phyloP scores from a whole-genome alignment of 2,113 vertebrate genomes.

The Alces alces region DNA sequence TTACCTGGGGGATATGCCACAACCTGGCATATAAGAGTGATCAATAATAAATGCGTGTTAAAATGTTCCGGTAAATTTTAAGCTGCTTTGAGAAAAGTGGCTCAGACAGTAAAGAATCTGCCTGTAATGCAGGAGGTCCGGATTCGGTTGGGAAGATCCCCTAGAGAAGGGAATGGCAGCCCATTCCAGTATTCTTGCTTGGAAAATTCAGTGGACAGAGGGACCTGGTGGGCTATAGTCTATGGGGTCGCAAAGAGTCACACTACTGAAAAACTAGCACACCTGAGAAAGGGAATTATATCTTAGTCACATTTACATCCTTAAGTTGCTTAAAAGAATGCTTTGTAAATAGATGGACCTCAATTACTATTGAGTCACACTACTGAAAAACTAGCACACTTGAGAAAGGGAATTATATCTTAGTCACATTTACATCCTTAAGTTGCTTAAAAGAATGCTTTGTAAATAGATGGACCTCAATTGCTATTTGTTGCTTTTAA shows the following conservation, averaged over 20 bases:
- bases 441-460: slow-evolving; percentile 6
- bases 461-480: background rate
- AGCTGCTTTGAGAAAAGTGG: background rate
- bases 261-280: background rate
- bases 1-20: background rate
- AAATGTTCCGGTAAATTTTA: background rate
- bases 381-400: background rate
- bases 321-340: background rate
- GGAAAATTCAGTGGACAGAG: background rate
- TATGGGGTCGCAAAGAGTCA: background rate
- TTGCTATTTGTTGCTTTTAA: background rate
- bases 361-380: background rate
- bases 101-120: background rate
- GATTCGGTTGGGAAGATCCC: background rate
- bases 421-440: background rate
- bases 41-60: slow-evolving; percentile 15
- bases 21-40: background rate
- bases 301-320: background rate
- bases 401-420: background rate
- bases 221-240: background rate
- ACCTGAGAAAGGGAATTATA: background rate
- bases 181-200: background rate
- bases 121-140: background rate
- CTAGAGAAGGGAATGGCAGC: background rate
- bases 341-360: background rate